Evolutionary conservation across 2,888 invertebrate genomes (phyloP), one percentile per base, ranked within the genome.

Genomic region (Agonopterix alstromeriana): DNA sequence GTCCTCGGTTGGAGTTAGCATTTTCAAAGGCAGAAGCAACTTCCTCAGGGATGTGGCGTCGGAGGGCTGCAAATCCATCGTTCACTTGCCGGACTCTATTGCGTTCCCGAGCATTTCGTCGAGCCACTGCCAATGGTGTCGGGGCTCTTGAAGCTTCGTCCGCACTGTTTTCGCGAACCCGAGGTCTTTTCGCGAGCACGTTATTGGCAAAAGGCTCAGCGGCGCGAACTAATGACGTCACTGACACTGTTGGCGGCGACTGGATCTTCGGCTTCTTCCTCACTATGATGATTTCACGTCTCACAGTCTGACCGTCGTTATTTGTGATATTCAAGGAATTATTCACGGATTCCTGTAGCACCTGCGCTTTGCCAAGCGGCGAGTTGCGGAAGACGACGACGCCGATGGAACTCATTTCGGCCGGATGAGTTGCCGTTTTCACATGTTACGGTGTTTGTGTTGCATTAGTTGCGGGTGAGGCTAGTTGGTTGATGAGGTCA

Each of bases 11-110:
- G 42, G 90, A 91, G 50, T 92, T 93, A 5, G 92, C 91, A 36
- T 83, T 90, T 73, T 92, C 93, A 54, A 92, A 94, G 0, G 91
- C 91, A 47, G 92, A 89, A 0, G 95, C 94, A 0, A 95, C 94
- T 70, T 94, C 94, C 48, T 93, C 94, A 0, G 97, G 97, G 56
- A 97, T 96, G 71, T 95, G 96, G 62, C 95, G 94, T 12, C 97
- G 90, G 1, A 97, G 82, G n/a, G 94, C 94, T 0, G 96, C 95
- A 74, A 97, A 97, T 11, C 97, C 97, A 67, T 96, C 95, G 82
- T 97, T 97, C 27, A 97, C 96, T 90, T 97, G 96, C 61, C 97
- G 95, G 8, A 97, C 97, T 52, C 98, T 91, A 81, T 97, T 97
- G 12, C 98, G 89, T 90, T 98, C 98, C 47, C 98, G 91, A 53